Base-by-base conservation (phyloP, 2,113 vertebrate species). In the Hypanus sabinus region DNA sequence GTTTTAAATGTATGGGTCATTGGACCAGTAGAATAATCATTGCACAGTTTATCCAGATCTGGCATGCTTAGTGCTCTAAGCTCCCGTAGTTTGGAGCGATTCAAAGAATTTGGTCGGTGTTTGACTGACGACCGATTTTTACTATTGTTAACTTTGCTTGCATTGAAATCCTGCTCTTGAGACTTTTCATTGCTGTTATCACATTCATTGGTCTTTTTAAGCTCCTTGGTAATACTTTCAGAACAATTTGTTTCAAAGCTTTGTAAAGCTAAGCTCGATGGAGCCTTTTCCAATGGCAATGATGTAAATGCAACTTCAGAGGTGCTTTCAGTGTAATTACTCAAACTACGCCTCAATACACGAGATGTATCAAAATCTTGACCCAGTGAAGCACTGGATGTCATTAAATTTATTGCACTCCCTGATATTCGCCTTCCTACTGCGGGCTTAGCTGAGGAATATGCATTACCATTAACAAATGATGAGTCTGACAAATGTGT, bases 51-150 rank as follows among this genome's bases (percentile, higher is more conserved):
- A 95, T 98, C 98, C 4, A 99, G 95, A 94, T 99, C 98, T 0
- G 98, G 98, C 98, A 99, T 99, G 94, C 98, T 99, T 94, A 98
- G 95, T 1, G 98, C 98, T 33, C 98, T 96, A 22, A 99, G 96
- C 94, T 99, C 98, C 95, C 98, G 96, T 65, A 98, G 95, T 94
- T 97, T 97, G 10, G 97, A 97, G 94, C 96, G 96, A 27, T 97
- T 97, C 57, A 98, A 93, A 0, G 94, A 96, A 24, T 70, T 38
- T 93, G 90, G 90, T 46, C 90, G 90, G 36, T 93, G 90, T 33
- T 73, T 38, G 90, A 93, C 90, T 14, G 90, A 71, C 27, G 90
- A 95, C 92, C 97, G 97, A 95, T 94, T 97, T 83, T 96, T 97
- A 68, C 95, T 96, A 94, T 70, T 2, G 90, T 93, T 73, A 73